Evolutionary conservation across 2,113 vertebrate species (phyloP).

Genomic region (Urocitellus parryii): DNA sequence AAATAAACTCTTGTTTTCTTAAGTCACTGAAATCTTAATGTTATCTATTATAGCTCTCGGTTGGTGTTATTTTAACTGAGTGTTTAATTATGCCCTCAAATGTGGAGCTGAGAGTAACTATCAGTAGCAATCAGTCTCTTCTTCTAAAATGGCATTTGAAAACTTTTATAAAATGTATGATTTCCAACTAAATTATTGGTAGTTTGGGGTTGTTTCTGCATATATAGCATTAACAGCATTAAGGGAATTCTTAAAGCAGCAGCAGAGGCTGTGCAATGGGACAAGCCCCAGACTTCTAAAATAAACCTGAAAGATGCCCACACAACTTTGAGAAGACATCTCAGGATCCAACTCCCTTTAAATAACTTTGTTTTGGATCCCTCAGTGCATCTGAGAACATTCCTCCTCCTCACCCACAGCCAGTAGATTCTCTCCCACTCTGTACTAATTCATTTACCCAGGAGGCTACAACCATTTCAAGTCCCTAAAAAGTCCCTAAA

Average conservation of each 20-base stretch:
- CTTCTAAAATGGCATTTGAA: neutral
- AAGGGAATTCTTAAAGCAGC: neutral
- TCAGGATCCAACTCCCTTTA: neutral
- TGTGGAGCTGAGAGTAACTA: neutral
- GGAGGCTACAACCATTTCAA: neutral
- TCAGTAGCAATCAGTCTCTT: neutral
- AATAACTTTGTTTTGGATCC: no score
- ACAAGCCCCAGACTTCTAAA: neutral
- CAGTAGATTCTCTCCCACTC: neutral
- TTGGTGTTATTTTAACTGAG: neutral
- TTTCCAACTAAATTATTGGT: neutral
- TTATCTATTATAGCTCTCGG: neutral
- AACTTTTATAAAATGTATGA: neutral
- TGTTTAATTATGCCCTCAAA: neutral
- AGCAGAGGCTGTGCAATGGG: neutral
- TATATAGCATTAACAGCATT: neutral
- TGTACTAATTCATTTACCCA: neutral
- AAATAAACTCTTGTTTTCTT: neutral
- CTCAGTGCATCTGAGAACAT: neutral
- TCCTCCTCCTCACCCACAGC: neutral
- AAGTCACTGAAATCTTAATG: neutral
- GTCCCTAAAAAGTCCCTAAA: fast-evolving
- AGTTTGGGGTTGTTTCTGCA: neutral
- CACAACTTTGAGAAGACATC: neutral
- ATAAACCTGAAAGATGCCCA: neutral